These are phyloP conservation scores for Eubucco bourcierii DNA, from an alignment of 2,113 vertebrate genomes.

Conservation along the genomic window DNA sequence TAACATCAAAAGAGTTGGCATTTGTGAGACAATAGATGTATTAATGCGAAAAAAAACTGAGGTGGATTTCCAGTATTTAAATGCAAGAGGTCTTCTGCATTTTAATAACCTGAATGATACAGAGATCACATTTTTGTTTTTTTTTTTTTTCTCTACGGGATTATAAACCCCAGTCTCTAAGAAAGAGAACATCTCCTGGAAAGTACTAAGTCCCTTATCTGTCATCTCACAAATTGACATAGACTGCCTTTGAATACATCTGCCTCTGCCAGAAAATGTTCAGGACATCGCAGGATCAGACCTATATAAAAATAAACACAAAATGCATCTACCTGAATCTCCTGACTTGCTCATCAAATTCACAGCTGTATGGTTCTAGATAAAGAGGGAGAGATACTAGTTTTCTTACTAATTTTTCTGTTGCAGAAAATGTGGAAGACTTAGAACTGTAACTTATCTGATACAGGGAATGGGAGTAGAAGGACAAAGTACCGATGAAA, in stretches of 20 bases:
- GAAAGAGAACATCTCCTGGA: not conserved
- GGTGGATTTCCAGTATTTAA: not conserved
- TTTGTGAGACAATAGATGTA: constrained; percentile 9
- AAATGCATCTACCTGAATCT: not conserved
- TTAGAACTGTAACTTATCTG: constrained; percentile 32
- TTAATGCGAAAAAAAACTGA: not conserved
- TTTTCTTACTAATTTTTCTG: constrained; percentile 50
- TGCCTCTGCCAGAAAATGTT: rapidly evolving
- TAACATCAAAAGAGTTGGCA: constrained; percentile 12
- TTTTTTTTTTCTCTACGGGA: not conserved
- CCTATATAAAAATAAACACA: not conserved
- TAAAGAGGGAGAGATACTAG: not conserved
- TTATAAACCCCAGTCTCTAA: not conserved
- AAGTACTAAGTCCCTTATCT: not conserved
- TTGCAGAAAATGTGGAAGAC: constrained; percentile 32
- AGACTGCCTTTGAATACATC: not conserved
- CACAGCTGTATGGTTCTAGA: not conserved
- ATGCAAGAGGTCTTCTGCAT: not conserved
- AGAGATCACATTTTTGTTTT: not conserved
- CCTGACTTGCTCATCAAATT: not conserved
- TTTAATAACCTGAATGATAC: not conserved
- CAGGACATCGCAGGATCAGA: not conserved
- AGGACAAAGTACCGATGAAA: constrained; percentile 45
- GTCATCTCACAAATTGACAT: not conserved
- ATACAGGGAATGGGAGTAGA: not conserved